These are phyloP conservation scores for Lytechinus variegatus DNA, from an alignment of 35 echinoderm and acorn worm species.

Conservation along the genomic window DNA sequence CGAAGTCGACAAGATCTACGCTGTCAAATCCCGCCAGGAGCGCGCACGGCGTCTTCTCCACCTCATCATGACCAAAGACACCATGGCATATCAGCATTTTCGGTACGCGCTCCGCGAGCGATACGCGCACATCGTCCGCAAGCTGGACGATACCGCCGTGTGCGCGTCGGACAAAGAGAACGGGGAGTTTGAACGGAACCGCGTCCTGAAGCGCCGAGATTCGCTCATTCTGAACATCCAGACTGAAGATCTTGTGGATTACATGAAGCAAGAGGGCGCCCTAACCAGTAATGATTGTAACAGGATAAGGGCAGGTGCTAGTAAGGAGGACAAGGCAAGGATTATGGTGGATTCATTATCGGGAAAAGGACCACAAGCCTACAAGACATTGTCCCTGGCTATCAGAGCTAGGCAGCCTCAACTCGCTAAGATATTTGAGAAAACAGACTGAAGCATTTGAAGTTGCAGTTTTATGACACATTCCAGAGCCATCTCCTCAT, in stretches of 20 bases:
- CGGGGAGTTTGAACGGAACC: conserved; percentile 49
- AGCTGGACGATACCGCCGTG: conserved; percentile 66
- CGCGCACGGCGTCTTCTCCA: conserved; percentile 63
- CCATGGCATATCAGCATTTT: conserved; percentile 88
- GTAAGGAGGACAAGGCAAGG: conserved; percentile 74
- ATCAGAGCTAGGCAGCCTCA: conserved; percentile 71
- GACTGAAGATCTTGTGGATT: conserved; percentile 61
- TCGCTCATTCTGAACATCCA: conserved; percentile 77
- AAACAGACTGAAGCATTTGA: conserved; percentile 11
- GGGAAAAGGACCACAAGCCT: conserved; percentile 67
- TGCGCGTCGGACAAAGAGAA: conserved; percentile 39
- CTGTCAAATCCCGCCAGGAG: conserved; percentile 32
- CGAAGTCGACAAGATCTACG: conserved; percentile 81
- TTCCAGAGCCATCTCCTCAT: too few relatives aligned
- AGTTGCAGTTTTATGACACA: background rate
- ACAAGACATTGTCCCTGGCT: conserved; percentile 64
- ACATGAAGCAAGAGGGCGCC: conserved; percentile 57
- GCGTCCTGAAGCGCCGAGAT: conserved; percentile 61
- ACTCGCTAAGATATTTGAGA: conserved; percentile 76
- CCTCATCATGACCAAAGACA: conserved; percentile 68
- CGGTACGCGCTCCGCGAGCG: conserved; percentile 77
- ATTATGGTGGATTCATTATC: conserved; percentile 76
- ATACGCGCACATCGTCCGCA: conserved; percentile 70
- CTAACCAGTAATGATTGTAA: conserved; percentile 65
- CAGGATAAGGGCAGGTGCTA: conserved; percentile 61